Evolutionary conservation across 2,797 vertebrate species (phyloP).

Genomic region (Malurus splendens): DNA sequence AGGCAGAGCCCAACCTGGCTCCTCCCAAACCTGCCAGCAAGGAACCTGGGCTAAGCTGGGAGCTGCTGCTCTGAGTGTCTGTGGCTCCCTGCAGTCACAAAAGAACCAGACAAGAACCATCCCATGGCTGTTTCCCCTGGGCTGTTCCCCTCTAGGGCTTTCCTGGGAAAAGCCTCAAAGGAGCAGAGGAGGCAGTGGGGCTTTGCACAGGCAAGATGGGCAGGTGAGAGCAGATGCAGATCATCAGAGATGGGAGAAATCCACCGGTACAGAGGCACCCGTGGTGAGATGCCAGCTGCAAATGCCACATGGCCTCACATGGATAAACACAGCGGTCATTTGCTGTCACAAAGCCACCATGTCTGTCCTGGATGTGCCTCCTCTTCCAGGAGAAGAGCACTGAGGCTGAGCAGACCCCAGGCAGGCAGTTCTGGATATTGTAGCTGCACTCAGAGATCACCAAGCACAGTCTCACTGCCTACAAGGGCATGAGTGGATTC

Average conservation of each 20-base stretch:
- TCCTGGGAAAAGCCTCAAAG: background rate
- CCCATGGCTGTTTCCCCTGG: accelerated
- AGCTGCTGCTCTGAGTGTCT: background rate
- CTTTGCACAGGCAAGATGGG: background rate
- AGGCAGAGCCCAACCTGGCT: background rate
- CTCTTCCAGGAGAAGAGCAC: background rate
- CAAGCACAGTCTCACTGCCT: accelerated
- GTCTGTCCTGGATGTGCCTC: background rate
- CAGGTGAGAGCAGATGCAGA: background rate
- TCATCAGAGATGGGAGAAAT: background rate
- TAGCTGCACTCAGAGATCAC: accelerated
- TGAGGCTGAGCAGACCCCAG: background rate
- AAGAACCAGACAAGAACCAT: background rate
- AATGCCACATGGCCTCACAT: accelerated
- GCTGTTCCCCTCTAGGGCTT: accelerated
- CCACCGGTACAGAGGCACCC: background rate
- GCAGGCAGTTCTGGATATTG: accelerated
- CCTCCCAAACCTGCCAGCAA: background rate
- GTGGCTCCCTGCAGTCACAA: accelerated
- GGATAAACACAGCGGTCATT: background rate
- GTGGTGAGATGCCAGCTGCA: background rate
- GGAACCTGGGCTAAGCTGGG: background rate
- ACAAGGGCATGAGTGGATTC: accelerated
- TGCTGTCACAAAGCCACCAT: background rate
- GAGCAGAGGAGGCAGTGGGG: background rate